Conservation (phyloP, 2,797 vertebrate genomes). For the Leptodactylus fallax region DNA sequence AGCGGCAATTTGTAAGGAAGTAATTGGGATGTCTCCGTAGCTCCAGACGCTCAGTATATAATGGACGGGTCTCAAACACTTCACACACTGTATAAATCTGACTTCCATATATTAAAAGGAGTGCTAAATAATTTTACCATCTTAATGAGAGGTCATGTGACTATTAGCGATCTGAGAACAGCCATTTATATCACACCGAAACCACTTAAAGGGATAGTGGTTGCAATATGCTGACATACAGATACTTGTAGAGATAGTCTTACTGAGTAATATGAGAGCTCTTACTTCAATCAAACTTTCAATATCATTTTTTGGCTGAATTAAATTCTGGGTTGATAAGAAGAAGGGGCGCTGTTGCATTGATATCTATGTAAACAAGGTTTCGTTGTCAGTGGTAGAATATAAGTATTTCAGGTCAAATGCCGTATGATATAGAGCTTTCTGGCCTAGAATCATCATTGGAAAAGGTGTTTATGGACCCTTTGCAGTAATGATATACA, state of each 20-base stretch:
- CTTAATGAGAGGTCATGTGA: not conserved
- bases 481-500: too few relatives aligned
- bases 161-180: not conserved
- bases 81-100: not conserved
- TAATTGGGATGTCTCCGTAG: slow-evolving; percentile 41
- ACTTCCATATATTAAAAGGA: not conserved
- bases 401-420: too few relatives aligned
- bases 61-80: not conserved
- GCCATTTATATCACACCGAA: not conserved
- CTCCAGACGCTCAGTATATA: not conserved
- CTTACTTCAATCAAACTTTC: not conserved
- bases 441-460: too few relatives aligned
- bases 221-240: not conserved
- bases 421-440: too few relatives aligned
- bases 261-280: not conserved
- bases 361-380: not conserved
- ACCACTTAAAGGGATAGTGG: not conserved
- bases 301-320: not conserved
- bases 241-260: not conserved
- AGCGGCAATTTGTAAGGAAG: slow-evolving; percentile 23
- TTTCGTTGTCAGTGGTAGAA: not conserved
- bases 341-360: not conserved
- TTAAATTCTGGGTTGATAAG: too few relatives aligned
- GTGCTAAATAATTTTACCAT: not conserved
- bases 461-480: too few relatives aligned